Percentiles rank a stretch among this genome's conserved stretches.
Conservation (phyloP, 1,140 invertebrate genomes). For the Ips typographus region DNA sequence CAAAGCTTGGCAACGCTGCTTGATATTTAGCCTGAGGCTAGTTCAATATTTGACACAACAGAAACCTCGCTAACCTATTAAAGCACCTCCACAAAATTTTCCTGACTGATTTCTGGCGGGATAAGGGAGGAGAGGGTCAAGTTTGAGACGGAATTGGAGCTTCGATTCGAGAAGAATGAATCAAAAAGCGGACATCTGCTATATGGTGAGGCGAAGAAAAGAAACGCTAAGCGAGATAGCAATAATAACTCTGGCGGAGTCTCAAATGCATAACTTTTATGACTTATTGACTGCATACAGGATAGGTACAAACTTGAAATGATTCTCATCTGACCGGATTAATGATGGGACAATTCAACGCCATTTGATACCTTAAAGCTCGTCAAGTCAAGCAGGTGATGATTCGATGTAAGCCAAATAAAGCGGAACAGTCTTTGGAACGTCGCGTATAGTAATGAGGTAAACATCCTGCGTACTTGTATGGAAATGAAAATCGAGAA, state of each 20-base stretch:
- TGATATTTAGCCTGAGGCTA: not conserved
- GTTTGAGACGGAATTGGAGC: not conserved
- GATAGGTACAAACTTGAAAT: constrained; percentile 9
- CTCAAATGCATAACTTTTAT: constrained; percentile 44
- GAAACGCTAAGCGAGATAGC: constrained; percentile 34
- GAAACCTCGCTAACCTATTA: constrained; percentile 9
- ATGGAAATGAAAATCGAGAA: constrained; percentile 21
- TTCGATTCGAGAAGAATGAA: not conserved
- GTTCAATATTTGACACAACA: not conserved
- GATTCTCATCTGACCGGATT: constrained; percentile 4
- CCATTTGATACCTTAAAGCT: too few relatives aligned
- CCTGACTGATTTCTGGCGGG: not conserved
- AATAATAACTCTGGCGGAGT: constrained; percentile 39
- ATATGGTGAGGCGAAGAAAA: not conserved
- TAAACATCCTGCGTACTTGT: constrained; percentile 19
- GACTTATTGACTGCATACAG: constrained; percentile 41
- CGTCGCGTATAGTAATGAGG: constrained; percentile 9
- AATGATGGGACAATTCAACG: too few relatives aligned
- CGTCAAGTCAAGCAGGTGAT: not conserved
- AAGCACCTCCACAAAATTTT: constrained; percentile 1
- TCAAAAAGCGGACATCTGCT: constrained; percentile 9
- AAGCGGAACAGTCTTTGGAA: constrained; percentile 6
- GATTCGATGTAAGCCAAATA: constrained; percentile 3
- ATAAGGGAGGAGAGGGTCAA: not conserved
- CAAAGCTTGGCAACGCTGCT: constrained; percentile 1